A percentile compares a stretch with the other conserved stretches of the same genome.
Conservation (phyloP, 2,888 invertebrate species). For the Salticus scenicus region DNA sequence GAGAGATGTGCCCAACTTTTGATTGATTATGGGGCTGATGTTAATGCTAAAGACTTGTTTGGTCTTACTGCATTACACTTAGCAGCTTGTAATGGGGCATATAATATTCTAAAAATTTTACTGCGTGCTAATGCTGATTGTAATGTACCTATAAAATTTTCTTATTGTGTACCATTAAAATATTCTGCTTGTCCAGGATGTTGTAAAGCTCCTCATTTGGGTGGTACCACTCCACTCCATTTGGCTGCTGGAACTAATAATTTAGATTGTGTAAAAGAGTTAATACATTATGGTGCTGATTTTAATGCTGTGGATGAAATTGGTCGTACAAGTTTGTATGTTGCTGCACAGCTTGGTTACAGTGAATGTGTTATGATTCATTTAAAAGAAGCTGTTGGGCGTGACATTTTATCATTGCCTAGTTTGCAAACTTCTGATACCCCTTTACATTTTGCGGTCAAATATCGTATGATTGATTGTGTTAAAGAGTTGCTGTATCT, state of each 20-base stretch:
- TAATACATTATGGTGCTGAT: conserved; percentile 75
- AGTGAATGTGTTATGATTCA: conserved; percentile 74
- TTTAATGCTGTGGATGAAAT: conserved; percentile 75
- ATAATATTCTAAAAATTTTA: conserved; percentile 73
- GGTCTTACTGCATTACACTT: conserved; percentile 75
- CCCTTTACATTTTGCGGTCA: conserved; percentile 75
- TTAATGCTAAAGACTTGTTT: conserved; percentile 75
- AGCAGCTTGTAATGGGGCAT: conserved; percentile 75
- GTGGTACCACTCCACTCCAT: conserved; percentile 75
- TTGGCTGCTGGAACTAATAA: conserved; percentile 75
- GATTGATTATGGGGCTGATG: conserved; percentile 73
- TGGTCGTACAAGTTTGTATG: conserved; percentile 74
- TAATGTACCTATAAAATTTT: conserved; percentile 74
- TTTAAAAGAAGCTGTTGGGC: conserved; percentile 74
- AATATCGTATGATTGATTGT: conserved; percentile 74
- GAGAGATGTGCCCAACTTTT: conserved; percentile 72
- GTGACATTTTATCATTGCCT: conserved; percentile 75
- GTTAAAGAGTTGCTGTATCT: conserved; percentile 73
- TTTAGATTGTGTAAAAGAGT: conserved; percentile 74
- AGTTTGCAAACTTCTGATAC: conserved; percentile 74
- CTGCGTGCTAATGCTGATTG: conserved; percentile 74
- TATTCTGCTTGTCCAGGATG: conserved; percentile 75
- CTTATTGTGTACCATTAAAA: conserved; percentile 74
- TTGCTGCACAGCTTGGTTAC: conserved; percentile 74
- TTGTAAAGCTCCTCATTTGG: conserved; percentile 75